These are phyloP conservation scores for Drosophila pachea DNA, from an alignment of 1,140 invertebrate genomes.

Conservation along the genomic window DNA sequence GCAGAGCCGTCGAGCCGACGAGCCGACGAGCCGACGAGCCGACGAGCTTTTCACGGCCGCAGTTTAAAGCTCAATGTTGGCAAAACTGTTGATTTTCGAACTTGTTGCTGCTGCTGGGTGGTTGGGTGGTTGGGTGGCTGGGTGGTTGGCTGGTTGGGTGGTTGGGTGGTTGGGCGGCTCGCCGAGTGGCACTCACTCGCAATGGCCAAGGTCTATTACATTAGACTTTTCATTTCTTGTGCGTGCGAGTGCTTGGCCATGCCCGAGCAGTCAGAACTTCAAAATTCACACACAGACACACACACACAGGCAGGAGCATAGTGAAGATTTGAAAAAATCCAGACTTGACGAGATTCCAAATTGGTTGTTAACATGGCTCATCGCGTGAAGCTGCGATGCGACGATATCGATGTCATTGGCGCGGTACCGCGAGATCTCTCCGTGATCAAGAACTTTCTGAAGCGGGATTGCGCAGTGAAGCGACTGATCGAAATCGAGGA, in stretches of 20 bases:
- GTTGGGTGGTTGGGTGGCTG: background rate
- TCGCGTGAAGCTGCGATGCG: conserved; percentile 47
- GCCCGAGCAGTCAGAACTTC: conserved; percentile 12
- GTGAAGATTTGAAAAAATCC: background rate
- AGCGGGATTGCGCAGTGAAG: conserved; percentile 62
- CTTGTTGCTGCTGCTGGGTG: conserved; percentile 52
- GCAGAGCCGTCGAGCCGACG: too few species aligned
- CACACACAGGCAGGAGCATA: background rate
- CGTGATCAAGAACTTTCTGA: conserved; percentile 66
- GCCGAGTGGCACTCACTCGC: conserved; percentile 12
- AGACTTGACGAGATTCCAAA: conserved; percentile 27
- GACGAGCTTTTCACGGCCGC: conserved; percentile 18
- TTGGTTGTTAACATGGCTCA: conserved; percentile 47
- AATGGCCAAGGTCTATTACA: conserved; percentile 33
- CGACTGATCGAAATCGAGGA: conserved; percentile 63
- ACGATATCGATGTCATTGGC: conserved; percentile 64
- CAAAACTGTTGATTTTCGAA: conserved; percentile 45
- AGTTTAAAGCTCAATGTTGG: conserved; percentile 32
- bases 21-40: background rate
- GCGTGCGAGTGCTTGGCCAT: conserved; percentile 15
- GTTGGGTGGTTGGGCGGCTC: conserved; percentile 7
- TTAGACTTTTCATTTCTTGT: conserved; percentile 9
- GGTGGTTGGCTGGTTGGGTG: background rate
- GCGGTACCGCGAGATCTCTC: conserved; percentile 64
- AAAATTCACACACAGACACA: background rate